Evolutionary conservation across 2,888 invertebrate genomes (phyloP).

Genomic region (Oxyscelio sp.): DNA sequence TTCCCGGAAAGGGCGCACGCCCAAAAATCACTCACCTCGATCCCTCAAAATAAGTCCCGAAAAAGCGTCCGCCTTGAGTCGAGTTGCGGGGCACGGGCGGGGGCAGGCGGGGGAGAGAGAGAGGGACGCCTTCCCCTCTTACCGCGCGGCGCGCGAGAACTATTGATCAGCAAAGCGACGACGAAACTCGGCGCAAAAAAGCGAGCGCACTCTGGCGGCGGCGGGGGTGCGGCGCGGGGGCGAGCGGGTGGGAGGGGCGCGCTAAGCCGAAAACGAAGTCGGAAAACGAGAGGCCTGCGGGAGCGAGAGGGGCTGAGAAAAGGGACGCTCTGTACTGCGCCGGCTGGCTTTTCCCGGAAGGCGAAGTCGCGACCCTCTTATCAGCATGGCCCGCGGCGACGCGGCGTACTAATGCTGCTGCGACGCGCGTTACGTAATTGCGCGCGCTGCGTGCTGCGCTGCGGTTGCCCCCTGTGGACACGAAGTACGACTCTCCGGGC

Average conservation of each 20-base stretch:
- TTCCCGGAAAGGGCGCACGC: neutral
- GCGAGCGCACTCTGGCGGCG: slow-evolving; percentile 32
- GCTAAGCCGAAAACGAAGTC: neutral
- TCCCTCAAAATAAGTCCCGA: slow-evolving; percentile 56
- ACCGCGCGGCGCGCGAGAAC: slow-evolving; percentile 61
- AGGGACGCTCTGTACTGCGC: no score
- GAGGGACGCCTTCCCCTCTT: slow-evolving; percentile 30
- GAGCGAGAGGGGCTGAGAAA: slow-evolving; percentile 19
- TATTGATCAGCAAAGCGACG: slow-evolving; percentile 68
- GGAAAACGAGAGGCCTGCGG: neutral
- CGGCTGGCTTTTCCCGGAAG: no score
- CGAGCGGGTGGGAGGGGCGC: no score
- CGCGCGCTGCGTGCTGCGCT: no score
- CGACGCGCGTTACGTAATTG: slow-evolving; percentile 22
- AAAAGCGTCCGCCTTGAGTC: slow-evolving; percentile 50
- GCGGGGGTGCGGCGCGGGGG: no score
- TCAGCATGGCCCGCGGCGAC: slow-evolving; percentile 9
- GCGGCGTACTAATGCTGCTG: neutral
- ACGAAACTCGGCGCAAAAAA: slow-evolving; percentile 48
- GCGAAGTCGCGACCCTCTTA: no score
- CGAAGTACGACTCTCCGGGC: slow-evolving; percentile 1
- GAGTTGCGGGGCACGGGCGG: slow-evolving; percentile 7
- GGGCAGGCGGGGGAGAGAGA: slow-evolving; percentile 21
- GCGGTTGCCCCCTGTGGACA: no score
- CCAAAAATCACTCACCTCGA: slow-evolving; percentile 41